Evolutionary conservation across 2,797 vertebrate genomes (phyloP).

Genomic region (Bovichtus diacanthus): DNA sequence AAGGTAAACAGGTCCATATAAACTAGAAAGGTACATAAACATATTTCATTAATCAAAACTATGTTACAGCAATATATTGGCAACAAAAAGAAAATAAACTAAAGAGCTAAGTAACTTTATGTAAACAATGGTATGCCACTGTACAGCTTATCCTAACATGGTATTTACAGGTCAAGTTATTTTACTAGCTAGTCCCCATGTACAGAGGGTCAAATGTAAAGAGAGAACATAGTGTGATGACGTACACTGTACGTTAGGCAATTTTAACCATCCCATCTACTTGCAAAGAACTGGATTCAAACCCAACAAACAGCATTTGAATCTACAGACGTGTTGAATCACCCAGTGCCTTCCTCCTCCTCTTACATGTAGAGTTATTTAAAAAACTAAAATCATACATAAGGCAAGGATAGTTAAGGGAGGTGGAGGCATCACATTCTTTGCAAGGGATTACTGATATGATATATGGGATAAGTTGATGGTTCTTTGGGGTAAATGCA

Average conservation of each 20-base stretch:
- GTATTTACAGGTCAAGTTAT: conserved; percentile 91
- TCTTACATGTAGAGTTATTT: conserved; percentile 38
- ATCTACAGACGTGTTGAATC: conserved; percentile 55
- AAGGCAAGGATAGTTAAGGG: conserved; percentile 81
- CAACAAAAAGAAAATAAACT: conserved; percentile 83
- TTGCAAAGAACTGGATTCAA: conserved; percentile 69
- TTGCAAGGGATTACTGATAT: conserved; percentile 80
- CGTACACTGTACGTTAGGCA: conserved; percentile 71
- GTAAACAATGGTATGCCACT: conserved; percentile 97
- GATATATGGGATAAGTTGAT: conserved; percentile 63
- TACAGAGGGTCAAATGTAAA: conserved; percentile 82
- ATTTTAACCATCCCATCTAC: conserved; percentile 67
- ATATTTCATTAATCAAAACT: conserved; percentile 84
- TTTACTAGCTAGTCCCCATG: conserved; percentile 71
- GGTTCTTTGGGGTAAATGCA: conserved; percentile 87
- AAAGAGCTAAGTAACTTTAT: conserved; percentile 91
- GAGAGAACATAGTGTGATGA: conserved; percentile 81
- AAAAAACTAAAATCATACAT: conserved; percentile 60
- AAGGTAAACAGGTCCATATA: conserved; percentile 88
- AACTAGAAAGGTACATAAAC: conserved; percentile 86
- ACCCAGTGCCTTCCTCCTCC: conserved; percentile 52
- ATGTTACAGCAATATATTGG: conserved; percentile 89
- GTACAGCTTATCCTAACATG: conserved; percentile 90
- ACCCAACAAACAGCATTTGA: conserved; percentile 57
- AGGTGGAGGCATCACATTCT: conserved; percentile 86